A percentile compares a stretch with the other conserved stretches of the same genome.
Evolutionary conservation across 2,888 invertebrate species (phyloP).

Genomic region (Catocala fraxini): DNA sequence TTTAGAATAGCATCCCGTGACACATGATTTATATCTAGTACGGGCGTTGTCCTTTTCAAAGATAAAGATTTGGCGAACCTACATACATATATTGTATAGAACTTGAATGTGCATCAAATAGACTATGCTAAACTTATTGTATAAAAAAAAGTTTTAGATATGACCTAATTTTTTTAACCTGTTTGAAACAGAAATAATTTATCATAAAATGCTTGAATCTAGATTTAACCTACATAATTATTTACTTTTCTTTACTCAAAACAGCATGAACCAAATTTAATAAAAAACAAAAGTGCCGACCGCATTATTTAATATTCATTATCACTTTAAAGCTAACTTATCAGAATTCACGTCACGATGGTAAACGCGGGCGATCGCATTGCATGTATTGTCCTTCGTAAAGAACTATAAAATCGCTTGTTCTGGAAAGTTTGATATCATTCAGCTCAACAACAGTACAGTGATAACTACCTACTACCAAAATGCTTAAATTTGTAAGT

Average conservation of each 20-base stretch:
- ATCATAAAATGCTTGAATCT: not conserved
- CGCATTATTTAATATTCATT: conserved; percentile 5
- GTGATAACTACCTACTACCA: conserved; percentile 57
- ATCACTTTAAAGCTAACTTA: conserved; percentile 4
- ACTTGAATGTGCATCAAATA: too few relatives aligned
- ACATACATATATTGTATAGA: too few relatives aligned
- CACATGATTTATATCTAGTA: too few relatives aligned
- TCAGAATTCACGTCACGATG: not conserved
- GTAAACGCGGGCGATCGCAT: conserved; percentile 3
- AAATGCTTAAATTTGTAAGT: conserved; percentile 78
- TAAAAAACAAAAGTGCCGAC: not conserved
- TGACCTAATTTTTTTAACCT: too few relatives aligned
- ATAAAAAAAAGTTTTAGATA: too few relatives aligned
- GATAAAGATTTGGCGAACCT: too few relatives aligned
- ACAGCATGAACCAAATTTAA: not conserved
- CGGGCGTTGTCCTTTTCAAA: too few relatives aligned
- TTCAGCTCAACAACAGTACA: conserved; percentile 57
- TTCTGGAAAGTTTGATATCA: conserved; percentile 49
- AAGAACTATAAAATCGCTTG: conserved; percentile 2
- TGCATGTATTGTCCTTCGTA: conserved; percentile 5
- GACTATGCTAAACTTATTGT: too few relatives aligned
- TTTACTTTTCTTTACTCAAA: not conserved
- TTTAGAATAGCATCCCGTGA: too few relatives aligned
- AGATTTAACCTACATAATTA: not conserved
- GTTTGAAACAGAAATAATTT: too few relatives aligned